Base-by-base conservation (phyloP, 2,888 invertebrate genomes). In the Malacosoma neustria region DNA sequence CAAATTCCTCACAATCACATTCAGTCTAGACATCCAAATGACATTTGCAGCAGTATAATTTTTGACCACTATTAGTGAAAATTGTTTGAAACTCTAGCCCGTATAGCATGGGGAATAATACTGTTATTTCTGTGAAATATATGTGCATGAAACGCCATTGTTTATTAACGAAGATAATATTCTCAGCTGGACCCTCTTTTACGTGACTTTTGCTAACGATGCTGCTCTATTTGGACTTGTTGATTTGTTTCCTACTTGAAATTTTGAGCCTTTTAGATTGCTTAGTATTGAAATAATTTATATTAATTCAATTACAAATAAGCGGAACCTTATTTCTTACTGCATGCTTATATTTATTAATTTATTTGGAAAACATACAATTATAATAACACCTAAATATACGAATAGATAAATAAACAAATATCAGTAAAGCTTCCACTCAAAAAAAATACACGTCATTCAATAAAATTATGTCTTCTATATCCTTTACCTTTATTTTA, bases 181-280 rank as follows among this genome's bases (percentile, higher is more conserved):
- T 59, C 62, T 58, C 59, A 51, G 52, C 46, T 45, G 33, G 49
- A 43, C 49, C 44, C 51, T 46, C 46, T 46, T 42, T 52, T 54
- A 68, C 70, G 70, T 70, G 70, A 57, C 59, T 62, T 64, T 52
- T 46, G 54, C 50, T 69, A 69, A 70, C 57, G 66, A 68, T 41
- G 66, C 58, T 42, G 43, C 49, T 61, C 46, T 39, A 30, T 22
- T 43, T 39, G 37, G 42, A 46, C 40, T 22, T 22, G 22, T 7
- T 9, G 22, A 5, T 22, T 22, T 22, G 22, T 9, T 22, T 22
- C 22, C 22, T 5, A 22, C 9, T 22, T 22, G 3, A 22, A 22
- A n/a, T n/a, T n/a, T n/a, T n/a, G 22, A 22, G 22, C 22, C 22
- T 22, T n/a, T n/a, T n/a, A n/a, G n/a, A n/a, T n/a, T n/a, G n/a